These are phyloP conservation scores for Myodes glareolus DNA, from an alignment of 2,113 vertebrate species.

Conservation along the genomic window DNA sequence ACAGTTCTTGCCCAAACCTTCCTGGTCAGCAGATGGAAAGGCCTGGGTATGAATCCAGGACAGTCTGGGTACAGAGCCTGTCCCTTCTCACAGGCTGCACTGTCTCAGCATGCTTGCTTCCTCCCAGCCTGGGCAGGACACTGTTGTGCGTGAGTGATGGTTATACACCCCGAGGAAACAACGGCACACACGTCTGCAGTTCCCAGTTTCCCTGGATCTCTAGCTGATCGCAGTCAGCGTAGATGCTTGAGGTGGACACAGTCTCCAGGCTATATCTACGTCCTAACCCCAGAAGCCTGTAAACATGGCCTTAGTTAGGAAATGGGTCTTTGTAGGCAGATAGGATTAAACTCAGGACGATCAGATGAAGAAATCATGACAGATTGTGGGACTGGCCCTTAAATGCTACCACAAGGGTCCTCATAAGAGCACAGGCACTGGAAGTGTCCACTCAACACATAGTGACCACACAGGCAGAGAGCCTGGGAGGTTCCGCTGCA, in stretches of 20 bases:
- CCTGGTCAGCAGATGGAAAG: neutral
- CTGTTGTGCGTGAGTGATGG: too few relatives aligned
- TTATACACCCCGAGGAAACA: neutral
- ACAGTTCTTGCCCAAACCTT: neutral
- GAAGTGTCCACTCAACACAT: neutral
- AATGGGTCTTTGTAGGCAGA: neutral
- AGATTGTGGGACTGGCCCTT: neutral
- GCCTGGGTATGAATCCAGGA: neutral
- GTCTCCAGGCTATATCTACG: neutral
- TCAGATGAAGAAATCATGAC: neutral
- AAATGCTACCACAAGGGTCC: neutral
- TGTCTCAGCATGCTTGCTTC: neutral
- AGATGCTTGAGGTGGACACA: neutral
- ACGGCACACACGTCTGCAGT: neutral
- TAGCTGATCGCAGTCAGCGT: neutral
- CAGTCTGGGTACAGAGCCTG: neutral
- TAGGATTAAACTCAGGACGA: neutral
- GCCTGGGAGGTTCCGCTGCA: accelerated
- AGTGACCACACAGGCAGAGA: neutral
- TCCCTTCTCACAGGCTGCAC: neutral
- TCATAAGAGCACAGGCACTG: neutral
- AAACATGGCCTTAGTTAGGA: neutral
- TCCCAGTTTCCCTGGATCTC: neutral
- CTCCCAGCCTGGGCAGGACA: too few relatives aligned
- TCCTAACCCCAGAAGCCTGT: neutral